Evolutionary conservation across 2,797 vertebrate species (phyloP).

Genomic region (Melanotaenia parkinsoni): DNA sequence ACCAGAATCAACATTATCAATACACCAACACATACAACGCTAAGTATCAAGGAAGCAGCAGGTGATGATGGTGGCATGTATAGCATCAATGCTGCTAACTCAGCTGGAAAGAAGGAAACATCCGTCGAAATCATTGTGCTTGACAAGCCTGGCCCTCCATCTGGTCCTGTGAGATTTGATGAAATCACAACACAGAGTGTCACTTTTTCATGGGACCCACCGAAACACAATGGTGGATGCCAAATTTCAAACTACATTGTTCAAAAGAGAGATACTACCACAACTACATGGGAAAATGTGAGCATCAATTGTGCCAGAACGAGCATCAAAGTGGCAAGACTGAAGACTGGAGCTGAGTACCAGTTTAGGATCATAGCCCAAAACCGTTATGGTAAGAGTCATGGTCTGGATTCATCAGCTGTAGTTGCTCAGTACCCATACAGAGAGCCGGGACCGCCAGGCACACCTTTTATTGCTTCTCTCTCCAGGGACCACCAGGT

Average conservation of each 20-base stretch:
- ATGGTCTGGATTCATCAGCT: slow-evolving; percentile 90
- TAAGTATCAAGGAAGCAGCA: slow-evolving; percentile 93
- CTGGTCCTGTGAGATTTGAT: slow-evolving; percentile 94
- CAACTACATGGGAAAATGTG: slow-evolving; percentile 93
- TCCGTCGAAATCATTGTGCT: slow-evolving; percentile 93
- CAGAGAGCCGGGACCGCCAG: slow-evolving; percentile 96
- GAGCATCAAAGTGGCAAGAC: slow-evolving; percentile 89
- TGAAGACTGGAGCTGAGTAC: slow-evolving; percentile 97
- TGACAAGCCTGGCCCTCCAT: slow-evolving; percentile 96
- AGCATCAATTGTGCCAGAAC: slow-evolving; percentile 92
- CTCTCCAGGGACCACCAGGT: slow-evolving; percentile 93
- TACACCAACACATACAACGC: slow-evolving; percentile 83
- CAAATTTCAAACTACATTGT: slow-evolving; percentile 97
- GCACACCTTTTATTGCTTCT: slow-evolving; percentile 92
- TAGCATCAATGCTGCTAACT: slow-evolving; percentile 89
- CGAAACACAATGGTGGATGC: slow-evolving; percentile 92
- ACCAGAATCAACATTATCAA: slow-evolving; percentile 92
- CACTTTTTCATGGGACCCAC: slow-evolving; percentile 95
- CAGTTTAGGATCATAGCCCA: slow-evolving; percentile 99
- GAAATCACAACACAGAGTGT: slow-evolving; percentile 95
- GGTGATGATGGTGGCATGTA: slow-evolving; percentile 96
- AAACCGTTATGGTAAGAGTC: slow-evolving; percentile 97
- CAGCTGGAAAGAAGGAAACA: slow-evolving; percentile 91
- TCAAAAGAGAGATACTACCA: slow-evolving; percentile 96
- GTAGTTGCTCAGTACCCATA: slow-evolving; percentile 96